Evolutionary conservation across 2,888 invertebrate species (phyloP).

Genomic region (Ptychoptera contaminata): DNA sequence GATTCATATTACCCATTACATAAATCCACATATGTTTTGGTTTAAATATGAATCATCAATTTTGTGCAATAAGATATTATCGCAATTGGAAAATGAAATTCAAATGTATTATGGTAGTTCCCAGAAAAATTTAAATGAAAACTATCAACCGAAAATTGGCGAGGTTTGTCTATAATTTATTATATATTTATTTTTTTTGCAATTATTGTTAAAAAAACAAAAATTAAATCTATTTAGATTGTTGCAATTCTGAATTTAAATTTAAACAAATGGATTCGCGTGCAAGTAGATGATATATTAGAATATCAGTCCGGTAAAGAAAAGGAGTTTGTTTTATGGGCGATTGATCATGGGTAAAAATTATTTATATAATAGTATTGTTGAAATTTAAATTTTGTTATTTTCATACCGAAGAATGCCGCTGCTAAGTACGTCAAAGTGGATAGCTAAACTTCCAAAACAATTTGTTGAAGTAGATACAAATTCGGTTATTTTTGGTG

Average conservation of each 20-base stretch:
- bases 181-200: background rate
- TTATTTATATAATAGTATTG: background rate
- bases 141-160: background rate
- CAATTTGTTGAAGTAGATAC: background rate
- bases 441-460: background rate
- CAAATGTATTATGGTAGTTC: background rate
- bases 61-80: background rate
- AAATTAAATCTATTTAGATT: background rate
- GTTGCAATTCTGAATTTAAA: background rate
- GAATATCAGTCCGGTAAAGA: background rate
- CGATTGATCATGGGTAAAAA: slow-evolving; percentile 4
- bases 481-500: background rate
- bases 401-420: background rate
- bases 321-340: slow-evolving; percentile 1
- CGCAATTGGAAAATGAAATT: slow-evolving; percentile 1
- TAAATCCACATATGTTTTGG: slow-evolving; percentile 7
- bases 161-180: background rate
- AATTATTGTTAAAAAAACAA: background rate
- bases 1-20: slow-evolving; percentile 2
- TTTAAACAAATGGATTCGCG: slow-evolving; percentile 6
- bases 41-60: slow-evolving; percentile 1
- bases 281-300: background rate
- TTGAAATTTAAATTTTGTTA: background rate
- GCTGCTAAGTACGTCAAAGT: background rate
- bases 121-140: background rate